Conservation (phyloP, 2,797 vertebrate species). For the Heterohyrax brucei region DNA sequence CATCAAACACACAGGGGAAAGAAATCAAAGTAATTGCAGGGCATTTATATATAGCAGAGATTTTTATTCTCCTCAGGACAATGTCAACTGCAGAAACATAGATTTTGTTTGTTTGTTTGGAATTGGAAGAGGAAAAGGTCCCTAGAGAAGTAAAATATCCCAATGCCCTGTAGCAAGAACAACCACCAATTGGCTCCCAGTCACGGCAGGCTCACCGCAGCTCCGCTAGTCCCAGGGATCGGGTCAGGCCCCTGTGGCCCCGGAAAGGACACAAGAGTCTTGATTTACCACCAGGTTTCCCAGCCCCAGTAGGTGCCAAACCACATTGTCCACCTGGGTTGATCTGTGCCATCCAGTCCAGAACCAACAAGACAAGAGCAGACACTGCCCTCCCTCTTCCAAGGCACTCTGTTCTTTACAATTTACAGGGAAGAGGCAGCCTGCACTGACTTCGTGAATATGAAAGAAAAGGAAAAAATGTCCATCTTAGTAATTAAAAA, state of each 20-base stretch:
- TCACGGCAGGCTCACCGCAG: accelerated
- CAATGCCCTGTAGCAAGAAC: background rate
- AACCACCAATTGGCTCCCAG: background rate
- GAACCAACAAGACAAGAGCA: background rate
- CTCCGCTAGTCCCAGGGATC: background rate
- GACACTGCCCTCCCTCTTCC: background rate
- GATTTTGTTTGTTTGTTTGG: background rate
- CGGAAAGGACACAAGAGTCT: background rate
- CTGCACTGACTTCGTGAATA: background rate
- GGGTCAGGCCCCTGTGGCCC: background rate
- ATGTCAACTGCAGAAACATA: background rate
- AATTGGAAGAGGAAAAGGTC: background rate
- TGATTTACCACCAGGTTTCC: background rate
- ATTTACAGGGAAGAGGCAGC: background rate
- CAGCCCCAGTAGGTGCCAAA: background rate
- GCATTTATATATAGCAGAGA: background rate
- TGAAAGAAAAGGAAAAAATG: background rate
- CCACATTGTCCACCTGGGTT: background rate
- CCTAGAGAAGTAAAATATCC: background rate
- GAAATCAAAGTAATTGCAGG: background rate
- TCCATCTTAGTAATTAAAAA: background rate
- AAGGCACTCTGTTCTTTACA: background rate
- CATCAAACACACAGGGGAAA: background rate
- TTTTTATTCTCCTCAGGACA: conserved; percentile 11
- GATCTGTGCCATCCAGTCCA: background rate